Evolutionary conservation across 2,113 vertebrate genomes (phyloP), one percentile per base, ranked within the genome.

Genomic region (Callipepla squamata): DNA sequence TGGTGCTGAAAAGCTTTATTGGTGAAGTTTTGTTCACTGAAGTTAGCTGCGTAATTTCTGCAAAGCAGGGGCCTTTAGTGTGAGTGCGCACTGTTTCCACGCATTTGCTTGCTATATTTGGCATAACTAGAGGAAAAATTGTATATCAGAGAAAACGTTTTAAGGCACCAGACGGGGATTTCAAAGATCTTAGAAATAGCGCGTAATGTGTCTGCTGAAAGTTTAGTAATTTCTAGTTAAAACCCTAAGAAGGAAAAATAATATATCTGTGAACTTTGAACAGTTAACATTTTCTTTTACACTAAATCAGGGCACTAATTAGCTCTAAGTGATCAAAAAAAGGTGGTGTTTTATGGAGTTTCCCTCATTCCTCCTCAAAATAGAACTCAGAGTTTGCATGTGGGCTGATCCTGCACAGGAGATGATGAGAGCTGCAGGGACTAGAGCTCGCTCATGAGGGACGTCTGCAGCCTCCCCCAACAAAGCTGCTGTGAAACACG

Each of bases 201-300:
- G 51, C 89, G 81, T 42, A 79, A 87, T 92, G 85, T 85, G 92
- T 96, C 94, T 53, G 10, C 85, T 95, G 86, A 96, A 97, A 95
- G 97, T 96, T 89, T 96, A 95, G 94, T 97, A 91, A 94, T 97
- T 96, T 96, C 91, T 89, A 97, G 88, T 94, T 84, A 96, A 97
- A 96, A 90, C 81, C 58, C 58, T 61, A 74, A 80, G 53, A n/a
- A 83, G 84, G 92, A 90, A 70, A 72, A 91, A 89, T 72, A 57
- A 44, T 30, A 6, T 74, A 90, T 38, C 81, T 91, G 78, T 86
- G 91, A 83, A 80, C 88, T 96, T 96, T 92, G 94, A 96, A 85
- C 2, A 3, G 44, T 93, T 97, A 92, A 92, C 82, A 6, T 85
- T 68, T 32, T 48, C 32, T 80, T 75, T 76, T 90, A 66, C 73